Evolutionary conservation across 2,113 vertebrate genomes (phyloP).

Genomic region (Clupea harengus): DNA sequence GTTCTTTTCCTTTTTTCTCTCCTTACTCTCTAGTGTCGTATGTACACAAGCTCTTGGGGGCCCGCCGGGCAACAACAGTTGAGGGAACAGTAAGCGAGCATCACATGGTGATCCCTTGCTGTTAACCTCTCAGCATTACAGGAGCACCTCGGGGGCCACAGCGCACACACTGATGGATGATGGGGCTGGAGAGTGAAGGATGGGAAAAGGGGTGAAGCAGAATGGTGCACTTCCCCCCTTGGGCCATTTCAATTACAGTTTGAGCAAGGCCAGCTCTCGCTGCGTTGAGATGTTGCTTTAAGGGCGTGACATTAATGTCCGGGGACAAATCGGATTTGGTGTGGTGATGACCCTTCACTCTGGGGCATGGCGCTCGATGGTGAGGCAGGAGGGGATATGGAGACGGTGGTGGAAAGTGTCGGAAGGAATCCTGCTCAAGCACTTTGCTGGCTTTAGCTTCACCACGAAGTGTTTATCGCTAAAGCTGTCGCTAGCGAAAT

Average conservation of each 20-base stretch:
- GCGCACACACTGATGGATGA: slow-evolving; percentile 65
- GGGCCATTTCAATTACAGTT: slow-evolving; percentile 75
- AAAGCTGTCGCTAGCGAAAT: not conserved
- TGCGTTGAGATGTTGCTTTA: slow-evolving; percentile 69
- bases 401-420: slow-evolving; percentile 22
- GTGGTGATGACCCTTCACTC: slow-evolving; percentile 59
- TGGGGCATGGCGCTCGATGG: slow-evolving; percentile 30
- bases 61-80: slow-evolving; percentile 44
- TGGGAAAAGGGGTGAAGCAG: slow-evolving; percentile 43
- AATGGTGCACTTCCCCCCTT: slow-evolving; percentile 62
- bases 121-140: slow-evolving; percentile 64
- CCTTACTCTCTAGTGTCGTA: slow-evolving; percentile 18
- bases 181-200: slow-evolving; percentile 24
- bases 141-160: slow-evolving; percentile 62
- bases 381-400: slow-evolving; percentile 45
- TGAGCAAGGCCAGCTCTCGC: slow-evolving; percentile 54
- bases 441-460: slow-evolving; percentile 10
- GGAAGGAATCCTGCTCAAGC: slow-evolving; percentile 1
- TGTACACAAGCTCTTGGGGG: slow-evolving; percentile 4
- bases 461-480: not conserved
- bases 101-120: slow-evolving; percentile 54
- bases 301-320: slow-evolving; percentile 63
- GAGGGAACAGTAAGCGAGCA: slow-evolving; percentile 46
- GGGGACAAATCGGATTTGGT: slow-evolving; percentile 69
- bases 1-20: slow-evolving; percentile 3